A percentile compares a stretch with the other conserved stretches of the same genome.
phyloP scores from a whole-genome alignment of 1,140 invertebrate species.

The Bombus confusus region DNA sequence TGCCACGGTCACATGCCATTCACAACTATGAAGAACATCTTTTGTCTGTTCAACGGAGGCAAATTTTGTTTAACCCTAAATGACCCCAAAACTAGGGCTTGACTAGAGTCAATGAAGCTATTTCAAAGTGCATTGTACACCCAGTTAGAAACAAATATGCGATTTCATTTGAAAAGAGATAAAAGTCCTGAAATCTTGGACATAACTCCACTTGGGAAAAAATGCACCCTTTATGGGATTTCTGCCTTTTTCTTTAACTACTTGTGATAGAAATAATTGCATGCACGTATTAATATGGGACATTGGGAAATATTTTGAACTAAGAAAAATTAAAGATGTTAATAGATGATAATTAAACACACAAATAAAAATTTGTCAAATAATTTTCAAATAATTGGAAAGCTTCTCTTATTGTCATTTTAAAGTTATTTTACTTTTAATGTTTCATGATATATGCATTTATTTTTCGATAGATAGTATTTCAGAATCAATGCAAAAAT shows the following conservation, averaged over 20 bases:
- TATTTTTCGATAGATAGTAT: no score
- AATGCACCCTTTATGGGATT: no score
- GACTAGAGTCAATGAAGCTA: not conserved
- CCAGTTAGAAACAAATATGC: not conserved
- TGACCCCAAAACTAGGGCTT: not conserved
- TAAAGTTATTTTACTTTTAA: no score
- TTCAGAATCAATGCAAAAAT: no score
- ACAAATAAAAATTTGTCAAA: no score
- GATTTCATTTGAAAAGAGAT: not conserved
- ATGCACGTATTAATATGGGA: not conserved
- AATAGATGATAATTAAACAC: no score
- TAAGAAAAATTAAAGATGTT: not conserved
- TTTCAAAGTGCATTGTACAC: not conserved
- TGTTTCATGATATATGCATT: no score
- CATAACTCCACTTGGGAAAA: not conserved
- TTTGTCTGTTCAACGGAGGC: not conserved
- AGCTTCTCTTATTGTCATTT: no score
- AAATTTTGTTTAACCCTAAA: not conserved
- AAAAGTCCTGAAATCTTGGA: not conserved
- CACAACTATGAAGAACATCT: not conserved
- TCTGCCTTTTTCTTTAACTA: no score
- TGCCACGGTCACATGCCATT: not conserved
- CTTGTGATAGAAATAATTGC: not conserved
- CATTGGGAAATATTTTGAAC: not conserved
- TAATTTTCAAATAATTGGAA: no score